Base-by-base conservation (phyloP, 2,888 invertebrate species). In the Rhamnusium bicolor region DNA sequence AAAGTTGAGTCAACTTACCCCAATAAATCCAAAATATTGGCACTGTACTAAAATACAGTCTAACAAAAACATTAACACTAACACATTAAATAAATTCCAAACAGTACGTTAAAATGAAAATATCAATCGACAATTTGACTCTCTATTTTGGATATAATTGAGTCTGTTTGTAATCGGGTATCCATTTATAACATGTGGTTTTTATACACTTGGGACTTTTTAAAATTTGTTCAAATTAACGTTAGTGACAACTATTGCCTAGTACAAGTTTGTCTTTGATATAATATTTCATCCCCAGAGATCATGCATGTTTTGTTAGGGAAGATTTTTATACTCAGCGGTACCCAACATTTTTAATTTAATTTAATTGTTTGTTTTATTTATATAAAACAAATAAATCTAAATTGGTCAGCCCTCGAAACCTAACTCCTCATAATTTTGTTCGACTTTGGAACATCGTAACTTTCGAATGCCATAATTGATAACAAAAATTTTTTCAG, bases 231-330 rank as follows among this genome's bases (percentile, higher is more conserved):
- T 81, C 80, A 78, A 84, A 81, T 81, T 81, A 78, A 81, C 79
- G 80, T 83, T 83, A 82, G 88, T 87, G 86, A 85, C 87, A 87
- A 86, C 86, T 86, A 83, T 83, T 85, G 87, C 85, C 87, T 87
- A 86, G 87, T 80, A 87, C 88, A 84, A 84, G 80, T 83, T 83
- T 84, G 83, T 84, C 80, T 82, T 82, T 79, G 79, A 83, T 84
- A 82, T 85, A 82, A 79, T 74, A 78, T 85, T 86, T 83, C 85
- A 83, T 86, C 87, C 85, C 86, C 77, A 66, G 86, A 82, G 87
- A 82, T 74, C 79, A 71, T 76, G 79, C 74, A 73, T 80, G 79
- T 80, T 81, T 79, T 80, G 78, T 76, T 79, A 74, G 82, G 76
- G 82, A 81, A 79, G 79, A 80, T 80, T 79, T 79, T 68, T 71